phyloP scores from a whole-genome alignment of 2,113 vertebrate species.

The Thunnus thynnus region DNA sequence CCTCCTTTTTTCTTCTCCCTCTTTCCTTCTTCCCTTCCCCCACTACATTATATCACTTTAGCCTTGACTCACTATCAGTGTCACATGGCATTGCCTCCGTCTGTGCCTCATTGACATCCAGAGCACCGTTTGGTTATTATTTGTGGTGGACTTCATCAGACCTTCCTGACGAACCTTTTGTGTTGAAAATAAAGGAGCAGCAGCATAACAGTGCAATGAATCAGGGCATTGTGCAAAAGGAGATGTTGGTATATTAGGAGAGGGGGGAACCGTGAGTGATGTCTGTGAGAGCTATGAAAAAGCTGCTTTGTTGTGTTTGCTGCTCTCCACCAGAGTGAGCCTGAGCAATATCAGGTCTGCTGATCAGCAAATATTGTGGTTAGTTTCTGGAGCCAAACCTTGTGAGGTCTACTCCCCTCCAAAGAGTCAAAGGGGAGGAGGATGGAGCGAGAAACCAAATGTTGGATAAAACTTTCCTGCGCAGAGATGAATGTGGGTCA shows the following conservation, averaged over 20 bases:
- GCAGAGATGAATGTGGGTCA: constrained; percentile 12
- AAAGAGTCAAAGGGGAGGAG: constrained; percentile 17
- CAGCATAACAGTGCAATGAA: constrained; percentile 61
- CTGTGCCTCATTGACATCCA: constrained; percentile 14
- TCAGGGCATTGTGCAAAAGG: constrained; percentile 67
- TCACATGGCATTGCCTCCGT: constrained; percentile 46
- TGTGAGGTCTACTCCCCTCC: constrained; percentile 19
- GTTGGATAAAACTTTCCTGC: constrained; percentile 15
- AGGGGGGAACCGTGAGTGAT: constrained; percentile 25
- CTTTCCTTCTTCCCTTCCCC: constrained; percentile 75
- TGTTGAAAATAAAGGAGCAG: constrained; percentile 46
- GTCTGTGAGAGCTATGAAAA: constrained; percentile 65
- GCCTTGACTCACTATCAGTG: constrained; percentile 70
- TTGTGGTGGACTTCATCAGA: constrained; percentile 15
- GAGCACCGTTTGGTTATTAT: constrained; percentile 12
- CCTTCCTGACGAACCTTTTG: constrained; percentile 32
- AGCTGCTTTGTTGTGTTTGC: constrained; percentile 69
- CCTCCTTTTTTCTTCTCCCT: constrained; percentile 74
- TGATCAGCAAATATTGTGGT: constrained; percentile 74
- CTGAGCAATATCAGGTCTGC: constrained; percentile 63
- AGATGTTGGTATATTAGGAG: constrained; percentile 65
- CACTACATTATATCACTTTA: constrained; percentile 77
- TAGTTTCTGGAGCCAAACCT: constrained; percentile 49
- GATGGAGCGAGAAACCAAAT: constrained; percentile 4
- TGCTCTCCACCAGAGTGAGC: constrained; percentile 39